Evolutionary conservation across 1,140 invertebrate species (phyloP).

Genomic region (Metaphire vulgaris): DNA sequence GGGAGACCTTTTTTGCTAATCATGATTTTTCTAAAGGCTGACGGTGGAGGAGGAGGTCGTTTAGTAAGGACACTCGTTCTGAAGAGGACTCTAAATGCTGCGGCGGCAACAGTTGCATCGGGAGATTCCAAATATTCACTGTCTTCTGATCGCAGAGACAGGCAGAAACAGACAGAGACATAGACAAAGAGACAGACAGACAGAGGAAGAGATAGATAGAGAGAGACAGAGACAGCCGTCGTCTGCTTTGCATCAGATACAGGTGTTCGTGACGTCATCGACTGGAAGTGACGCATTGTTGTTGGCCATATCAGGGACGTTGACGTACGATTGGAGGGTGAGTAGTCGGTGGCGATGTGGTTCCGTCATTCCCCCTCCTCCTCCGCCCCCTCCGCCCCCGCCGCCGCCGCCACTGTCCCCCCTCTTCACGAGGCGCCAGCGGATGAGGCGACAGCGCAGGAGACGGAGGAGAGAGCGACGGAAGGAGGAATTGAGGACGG

Average conservation of each 20-base stretch:
- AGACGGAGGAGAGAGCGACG: not conserved
- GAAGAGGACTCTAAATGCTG: no score
- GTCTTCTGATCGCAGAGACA: not conserved
- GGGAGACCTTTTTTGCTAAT: no score
- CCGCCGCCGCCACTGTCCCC: no score
- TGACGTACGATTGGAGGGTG: not conserved
- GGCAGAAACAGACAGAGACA: not conserved
- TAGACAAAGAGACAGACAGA: not conserved
- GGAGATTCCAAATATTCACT: no score
- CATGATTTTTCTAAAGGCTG: no score
- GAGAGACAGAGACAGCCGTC: not conserved
- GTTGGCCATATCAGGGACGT: not conserved
- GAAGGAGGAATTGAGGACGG: not conserved
- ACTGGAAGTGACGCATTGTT: not conserved
- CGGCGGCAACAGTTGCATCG: no score
- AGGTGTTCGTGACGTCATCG: not conserved
- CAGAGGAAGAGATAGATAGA: no score
- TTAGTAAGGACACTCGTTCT: no score
- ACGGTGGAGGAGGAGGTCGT: no score
- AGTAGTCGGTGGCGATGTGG: not conserved
- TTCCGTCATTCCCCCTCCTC: no score
- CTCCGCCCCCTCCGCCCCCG: no score
- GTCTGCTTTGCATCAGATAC: not conserved
- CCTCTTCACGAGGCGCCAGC: not conserved
- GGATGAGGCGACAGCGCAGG: not conserved